These are phyloP conservation scores for Zele albiditarsus DNA, from an alignment of 2,888 invertebrate genomes.

Conservation along the genomic window DNA sequence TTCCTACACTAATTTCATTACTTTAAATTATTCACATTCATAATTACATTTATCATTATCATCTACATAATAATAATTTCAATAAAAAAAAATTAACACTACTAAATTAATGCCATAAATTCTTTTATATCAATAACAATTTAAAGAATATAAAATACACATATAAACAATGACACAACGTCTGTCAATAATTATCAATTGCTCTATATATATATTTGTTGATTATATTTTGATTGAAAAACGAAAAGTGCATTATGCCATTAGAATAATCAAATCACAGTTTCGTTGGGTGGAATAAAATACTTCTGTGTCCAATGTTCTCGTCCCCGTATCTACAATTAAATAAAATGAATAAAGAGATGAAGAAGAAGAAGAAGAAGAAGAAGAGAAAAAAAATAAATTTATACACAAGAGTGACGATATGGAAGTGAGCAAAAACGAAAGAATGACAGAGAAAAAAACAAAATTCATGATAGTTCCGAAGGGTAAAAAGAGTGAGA, in stretches of 20 bases:
- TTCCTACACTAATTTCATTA: too few species aligned
- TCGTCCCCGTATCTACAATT: slow-evolving; percentile 53
- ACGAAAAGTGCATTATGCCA: slow-evolving; percentile 62
- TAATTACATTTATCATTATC: too few species aligned
- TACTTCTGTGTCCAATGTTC: slow-evolving; percentile 15
- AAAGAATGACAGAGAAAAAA: slow-evolving; percentile 32
- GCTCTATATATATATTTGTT: background rate
- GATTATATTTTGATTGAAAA: slow-evolving; percentile 22
- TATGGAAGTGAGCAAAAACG: slow-evolving; percentile 42
- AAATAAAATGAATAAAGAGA: too few species aligned
- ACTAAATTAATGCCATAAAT: too few species aligned
- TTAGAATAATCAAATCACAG: slow-evolving; percentile 67
- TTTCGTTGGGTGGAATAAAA: slow-evolving; percentile 55
- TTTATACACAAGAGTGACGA: slow-evolving; percentile 38
- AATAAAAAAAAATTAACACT: too few species aligned
- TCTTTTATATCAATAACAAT: too few species aligned
- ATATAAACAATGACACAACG: background rate
- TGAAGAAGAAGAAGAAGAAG: too few species aligned
- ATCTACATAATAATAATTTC: too few species aligned
- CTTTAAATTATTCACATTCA: too few species aligned
- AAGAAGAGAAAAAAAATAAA: slow-evolving; percentile 54
- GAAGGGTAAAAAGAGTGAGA: slow-evolving; percentile 16
- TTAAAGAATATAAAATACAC: too few species aligned
- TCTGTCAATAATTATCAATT: background rate
- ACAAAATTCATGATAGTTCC: slow-evolving; percentile 11